phyloP scores from a whole-genome alignment of 2,888 invertebrate species.

The Mythimna impura region DNA sequence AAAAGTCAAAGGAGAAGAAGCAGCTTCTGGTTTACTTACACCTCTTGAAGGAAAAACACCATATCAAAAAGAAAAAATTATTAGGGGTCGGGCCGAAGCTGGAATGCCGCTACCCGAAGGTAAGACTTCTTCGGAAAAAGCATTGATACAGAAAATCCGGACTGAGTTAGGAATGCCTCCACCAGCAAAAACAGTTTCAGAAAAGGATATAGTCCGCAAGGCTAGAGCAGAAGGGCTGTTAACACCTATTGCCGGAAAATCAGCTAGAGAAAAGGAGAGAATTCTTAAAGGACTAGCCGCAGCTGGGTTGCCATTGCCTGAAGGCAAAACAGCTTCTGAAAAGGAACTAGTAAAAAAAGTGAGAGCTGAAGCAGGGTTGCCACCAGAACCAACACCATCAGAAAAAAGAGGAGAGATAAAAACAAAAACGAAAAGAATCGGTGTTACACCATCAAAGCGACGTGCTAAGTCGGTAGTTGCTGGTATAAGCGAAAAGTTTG shows the following conservation, averaged over 20 bases:
- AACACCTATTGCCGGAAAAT: conserved; percentile 73
- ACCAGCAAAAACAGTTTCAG: conserved; percentile 68
- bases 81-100: conserved; percentile 34
- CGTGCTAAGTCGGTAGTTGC: conserved; percentile 52
- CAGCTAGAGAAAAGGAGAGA: conserved; percentile 69
- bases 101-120: conserved; percentile 50
- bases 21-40: conserved; percentile 38
- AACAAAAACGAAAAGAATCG: conserved; percentile 38
- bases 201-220: conserved; percentile 67
- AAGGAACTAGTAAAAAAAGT: conserved; percentile 71
- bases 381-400: conserved; percentile 69
- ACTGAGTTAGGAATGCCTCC: conserved; percentile 67
- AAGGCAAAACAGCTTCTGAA: conserved; percentile 74
- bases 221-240: conserved; percentile 73
- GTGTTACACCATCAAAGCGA: conserved; percentile 46
- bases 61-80: conserved; percentile 44
- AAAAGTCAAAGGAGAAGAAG: conserved; percentile 41
- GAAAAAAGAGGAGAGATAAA: conserved; percentile 70
- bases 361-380: conserved; percentile 63
- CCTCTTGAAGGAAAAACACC: conserved; percentile 42
- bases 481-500: conserved; percentile 67
- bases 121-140: conserved; percentile 44
- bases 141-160: conserved; percentile 40
- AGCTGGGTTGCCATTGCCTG: conserved; percentile 75
- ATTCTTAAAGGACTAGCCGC: conserved; percentile 71